phyloP scores from a whole-genome alignment of 2,888 invertebrate genomes.

The Timema cristinae region DNA sequence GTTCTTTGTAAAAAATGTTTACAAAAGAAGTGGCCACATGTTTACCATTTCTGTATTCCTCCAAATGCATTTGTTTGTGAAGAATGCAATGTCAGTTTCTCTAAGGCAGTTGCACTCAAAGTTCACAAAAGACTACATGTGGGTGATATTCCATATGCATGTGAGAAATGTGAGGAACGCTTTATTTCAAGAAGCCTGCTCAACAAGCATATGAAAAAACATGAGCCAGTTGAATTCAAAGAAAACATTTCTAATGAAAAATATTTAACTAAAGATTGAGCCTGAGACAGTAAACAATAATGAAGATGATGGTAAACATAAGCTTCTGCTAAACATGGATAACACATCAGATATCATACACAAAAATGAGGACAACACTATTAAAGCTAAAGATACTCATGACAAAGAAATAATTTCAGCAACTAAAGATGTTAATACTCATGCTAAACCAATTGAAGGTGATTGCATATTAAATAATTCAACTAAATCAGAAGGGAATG shows the following conservation, averaged over 20 bases:
- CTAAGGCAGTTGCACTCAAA: slow-evolving; percentile 71
- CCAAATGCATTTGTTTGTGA: slow-evolving; percentile 75
- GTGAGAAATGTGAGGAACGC: slow-evolving; percentile 69
- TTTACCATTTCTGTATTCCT: slow-evolving; percentile 86
- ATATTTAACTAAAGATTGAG: no score
- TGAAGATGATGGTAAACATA: slow-evolving; percentile 17
- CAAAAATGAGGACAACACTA: neutral
- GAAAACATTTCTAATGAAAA: slow-evolving; percentile 34
- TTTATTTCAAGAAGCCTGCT: slow-evolving; percentile 79
- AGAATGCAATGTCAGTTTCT: slow-evolving; percentile 71
- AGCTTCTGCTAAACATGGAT: slow-evolving; percentile 36
- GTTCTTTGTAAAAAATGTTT: slow-evolving; percentile 78
- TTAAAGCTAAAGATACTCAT: neutral
- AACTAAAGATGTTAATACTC: neutral
- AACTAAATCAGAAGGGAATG: slow-evolving; percentile 22
- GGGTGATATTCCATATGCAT: slow-evolving; percentile 65
- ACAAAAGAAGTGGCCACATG: slow-evolving; percentile 88
- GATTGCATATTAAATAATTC: neutral
- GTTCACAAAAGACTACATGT: slow-evolving; percentile 79
- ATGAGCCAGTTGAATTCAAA: slow-evolving; percentile 45
- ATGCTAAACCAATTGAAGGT: neutral
- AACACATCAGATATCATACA: neutral
- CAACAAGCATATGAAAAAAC: slow-evolving; percentile 63
- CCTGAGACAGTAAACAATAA: slow-evolving; percentile 33
- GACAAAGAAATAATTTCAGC: neutral